Evolutionary conservation across 1,140 invertebrate species (phyloP).

Genomic region (Acromyrmex charruanus): DNA sequence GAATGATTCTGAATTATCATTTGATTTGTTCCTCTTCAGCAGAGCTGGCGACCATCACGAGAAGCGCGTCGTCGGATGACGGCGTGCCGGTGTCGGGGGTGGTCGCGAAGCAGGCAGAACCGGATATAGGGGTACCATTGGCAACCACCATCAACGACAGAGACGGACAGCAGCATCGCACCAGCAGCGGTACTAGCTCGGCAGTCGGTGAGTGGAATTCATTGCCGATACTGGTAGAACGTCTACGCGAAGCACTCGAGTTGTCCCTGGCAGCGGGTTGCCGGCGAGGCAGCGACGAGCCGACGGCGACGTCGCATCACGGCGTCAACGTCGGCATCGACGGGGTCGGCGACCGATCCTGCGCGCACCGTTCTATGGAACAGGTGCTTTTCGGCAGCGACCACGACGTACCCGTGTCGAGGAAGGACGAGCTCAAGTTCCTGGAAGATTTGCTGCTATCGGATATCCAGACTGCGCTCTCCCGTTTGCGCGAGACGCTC

Average conservation of each 20-base stretch:
- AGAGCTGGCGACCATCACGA: slow-evolving; percentile 49
- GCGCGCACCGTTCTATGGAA: slow-evolving; percentile 73
- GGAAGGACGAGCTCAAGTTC: slow-evolving; percentile 80
- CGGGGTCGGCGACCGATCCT: slow-evolving; percentile 73
- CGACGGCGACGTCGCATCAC: slow-evolving; percentile 50
- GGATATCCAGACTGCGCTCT: slow-evolving; percentile 93
- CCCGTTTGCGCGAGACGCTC: slow-evolving; percentile 91
- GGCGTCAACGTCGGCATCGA: slow-evolving; percentile 77
- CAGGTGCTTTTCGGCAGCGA: slow-evolving; percentile 44
- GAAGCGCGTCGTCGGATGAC: slow-evolving; percentile 50
- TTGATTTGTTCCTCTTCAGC: background rate
- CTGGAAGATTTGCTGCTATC: slow-evolving; percentile 88
- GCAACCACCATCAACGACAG: slow-evolving; percentile 38
- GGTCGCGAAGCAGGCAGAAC: slow-evolving; percentile 12
- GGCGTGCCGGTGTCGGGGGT: slow-evolving; percentile 22
- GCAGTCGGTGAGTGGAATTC: slow-evolving; percentile 85
- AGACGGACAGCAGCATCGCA: slow-evolving; percentile 51
- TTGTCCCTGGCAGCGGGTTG: slow-evolving; percentile 76
- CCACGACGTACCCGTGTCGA: slow-evolving; percentile 59
- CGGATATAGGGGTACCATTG: background rate
- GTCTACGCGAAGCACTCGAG: slow-evolving; percentile 84
- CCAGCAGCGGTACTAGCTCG: slow-evolving; percentile 39
- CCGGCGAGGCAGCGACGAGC: slow-evolving; percentile 75
- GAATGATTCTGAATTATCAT: background rate
- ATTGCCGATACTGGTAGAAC: slow-evolving; percentile 85